Base-by-base conservation (phyloP, 2,888 invertebrate species). In the Teinopalpus imperialis region DNA sequence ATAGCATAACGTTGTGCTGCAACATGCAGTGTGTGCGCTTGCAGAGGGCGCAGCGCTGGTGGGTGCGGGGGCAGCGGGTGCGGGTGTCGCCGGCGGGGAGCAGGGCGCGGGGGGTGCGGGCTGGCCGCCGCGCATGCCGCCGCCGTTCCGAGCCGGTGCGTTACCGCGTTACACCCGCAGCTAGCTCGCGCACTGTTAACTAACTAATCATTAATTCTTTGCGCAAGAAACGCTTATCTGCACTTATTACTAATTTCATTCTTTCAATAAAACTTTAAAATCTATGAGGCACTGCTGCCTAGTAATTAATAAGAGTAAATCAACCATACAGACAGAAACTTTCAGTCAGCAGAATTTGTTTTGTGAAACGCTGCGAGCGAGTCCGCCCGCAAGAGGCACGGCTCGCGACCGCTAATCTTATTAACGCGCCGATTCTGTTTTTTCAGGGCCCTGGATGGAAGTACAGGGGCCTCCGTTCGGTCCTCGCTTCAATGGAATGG, bases 401-500 rank as follows among this genome's bases (percentile, higher is more conserved):
- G 43, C 48, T 54, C 16, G 12, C 7, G 7, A 20, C 18, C n/a
- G n/a, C n/a, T n/a, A n/a, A n/a, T n/a, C n/a, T n/a, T n/a, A n/a
- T n/a, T n/a, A n/a, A n/a, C n/a, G n/a, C n/a, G n/a, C n/a, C n/a
- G n/a, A n/a, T n/a, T n/a, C n/a, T n/a, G n/a, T n/a, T n/a, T n/a
- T 82, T 78, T 4, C 83, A 77, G 86, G 80, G 7, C 80, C 81
- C 0, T 86, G 86, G 85, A 74, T 90, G 88, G 90, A 83, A 51
- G 75, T 85, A 49, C 66, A 77, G 12, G 69, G 72, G 3, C 59
- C 66, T 54, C 76, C 79, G 1, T 82, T 80, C 50, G 81, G 79
- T 8, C 81, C 83, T 1, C 68, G 87, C 2, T 89, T 87, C 57
- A 87, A 85, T 61, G 88, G 86, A 48, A 83, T 74, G 79, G 81